phyloP scores from a whole-genome alignment of 2,797 vertebrate genomes.

The Denticeps clupeoides region DNA sequence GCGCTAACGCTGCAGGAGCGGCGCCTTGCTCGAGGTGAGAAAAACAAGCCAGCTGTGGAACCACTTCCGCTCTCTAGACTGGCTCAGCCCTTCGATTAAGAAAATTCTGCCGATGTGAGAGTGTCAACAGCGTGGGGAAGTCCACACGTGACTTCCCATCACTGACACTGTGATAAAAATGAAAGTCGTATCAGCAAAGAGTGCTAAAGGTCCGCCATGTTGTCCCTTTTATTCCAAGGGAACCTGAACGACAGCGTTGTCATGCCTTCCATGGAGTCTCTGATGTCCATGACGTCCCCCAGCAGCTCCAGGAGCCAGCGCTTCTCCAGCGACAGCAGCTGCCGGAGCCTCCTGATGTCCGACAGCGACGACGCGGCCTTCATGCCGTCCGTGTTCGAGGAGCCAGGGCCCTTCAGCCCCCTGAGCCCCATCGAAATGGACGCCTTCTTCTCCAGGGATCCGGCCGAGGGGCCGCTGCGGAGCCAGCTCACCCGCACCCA shows the following conservation, averaged over 20 bases:
- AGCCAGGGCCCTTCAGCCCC: conserved; percentile 50
- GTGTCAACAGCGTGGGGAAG: conserved; percentile 12
- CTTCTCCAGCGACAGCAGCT: conserved; percentile 83
- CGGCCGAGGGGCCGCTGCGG: conserved; percentile 20
- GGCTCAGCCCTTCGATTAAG: conserved; percentile 6
- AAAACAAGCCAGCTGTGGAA: conserved; percentile 45
- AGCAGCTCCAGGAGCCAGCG: conserved; percentile 35
- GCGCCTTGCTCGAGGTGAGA: conserved; percentile 68
- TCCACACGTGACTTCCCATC: conserved; percentile 30
- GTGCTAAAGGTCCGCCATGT: neutral
- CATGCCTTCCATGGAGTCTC: conserved; percentile 41
- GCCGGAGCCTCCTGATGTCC: conserved; percentile 65
- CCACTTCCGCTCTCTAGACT: conserved; percentile 42
- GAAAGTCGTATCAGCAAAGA: neutral
- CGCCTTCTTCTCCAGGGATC: conserved; percentile 51
- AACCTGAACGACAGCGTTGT: conserved; percentile 40
- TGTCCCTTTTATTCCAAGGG: conserved; percentile 48
- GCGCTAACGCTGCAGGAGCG: conserved; percentile 74
- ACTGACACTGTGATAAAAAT: conserved; percentile 4
- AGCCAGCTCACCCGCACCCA: conserved; percentile 44
- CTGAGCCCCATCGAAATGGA: conserved; percentile 61
- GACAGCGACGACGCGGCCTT: conserved; percentile 68
- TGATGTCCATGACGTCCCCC: conserved; percentile 22
- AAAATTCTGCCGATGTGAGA: conserved; percentile 3
- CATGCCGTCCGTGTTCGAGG: conserved; percentile 60